These are phyloP conservation scores for Leuctra nigra DNA, from an alignment of 2,888 invertebrate species.

Conservation along the genomic window DNA sequence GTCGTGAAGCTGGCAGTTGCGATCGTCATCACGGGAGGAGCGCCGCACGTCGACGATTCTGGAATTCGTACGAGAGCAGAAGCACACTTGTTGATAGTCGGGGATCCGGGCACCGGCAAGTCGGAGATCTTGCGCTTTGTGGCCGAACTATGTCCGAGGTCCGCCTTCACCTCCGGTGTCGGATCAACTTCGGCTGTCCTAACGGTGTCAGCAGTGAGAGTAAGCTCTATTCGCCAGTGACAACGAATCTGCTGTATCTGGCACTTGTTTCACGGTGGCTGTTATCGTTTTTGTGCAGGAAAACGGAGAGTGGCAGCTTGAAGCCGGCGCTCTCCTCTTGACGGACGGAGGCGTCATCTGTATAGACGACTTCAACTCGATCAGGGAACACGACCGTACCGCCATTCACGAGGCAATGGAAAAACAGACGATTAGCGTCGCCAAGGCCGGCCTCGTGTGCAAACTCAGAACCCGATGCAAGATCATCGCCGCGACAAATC, in stretches of 20 bases:
- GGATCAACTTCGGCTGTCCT: slow-evolving; percentile 83
- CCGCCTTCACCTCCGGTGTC: slow-evolving; percentile 79
- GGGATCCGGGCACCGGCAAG: slow-evolving; percentile 86
- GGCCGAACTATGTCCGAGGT: slow-evolving; percentile 58
- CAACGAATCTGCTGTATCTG: too few relatives aligned
- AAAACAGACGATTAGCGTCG: slow-evolving; percentile 87
- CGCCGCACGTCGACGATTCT: slow-evolving; percentile 40
- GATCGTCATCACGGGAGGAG: slow-evolving; percentile 49
- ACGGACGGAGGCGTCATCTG: slow-evolving; percentile 88
- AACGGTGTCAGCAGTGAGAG: slow-evolving; percentile 80
- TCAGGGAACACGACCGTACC: slow-evolving; percentile 72
- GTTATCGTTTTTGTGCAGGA: slow-evolving; percentile 65
- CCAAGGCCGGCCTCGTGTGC: slow-evolving; percentile 88
- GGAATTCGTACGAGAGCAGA: slow-evolving; percentile 63
- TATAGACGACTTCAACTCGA: slow-evolving; percentile 84
- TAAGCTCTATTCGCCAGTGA: slow-evolving; percentile 41
- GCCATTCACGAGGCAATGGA: slow-evolving; percentile 93
- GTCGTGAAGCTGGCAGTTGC: slow-evolving; percentile 79
- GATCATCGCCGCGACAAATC: slow-evolving; percentile 82
- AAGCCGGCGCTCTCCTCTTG: slow-evolving; percentile 82
- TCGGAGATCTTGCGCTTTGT: slow-evolving; percentile 75
- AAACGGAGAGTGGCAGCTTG: slow-evolving; percentile 83
- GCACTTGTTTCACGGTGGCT: too few relatives aligned
- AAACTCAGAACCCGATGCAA: slow-evolving; percentile 79
- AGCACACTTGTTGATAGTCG: slow-evolving; percentile 77